phyloP scores from a whole-genome alignment of 2,888 invertebrate species.

The Quadroppia sp. region DNA sequence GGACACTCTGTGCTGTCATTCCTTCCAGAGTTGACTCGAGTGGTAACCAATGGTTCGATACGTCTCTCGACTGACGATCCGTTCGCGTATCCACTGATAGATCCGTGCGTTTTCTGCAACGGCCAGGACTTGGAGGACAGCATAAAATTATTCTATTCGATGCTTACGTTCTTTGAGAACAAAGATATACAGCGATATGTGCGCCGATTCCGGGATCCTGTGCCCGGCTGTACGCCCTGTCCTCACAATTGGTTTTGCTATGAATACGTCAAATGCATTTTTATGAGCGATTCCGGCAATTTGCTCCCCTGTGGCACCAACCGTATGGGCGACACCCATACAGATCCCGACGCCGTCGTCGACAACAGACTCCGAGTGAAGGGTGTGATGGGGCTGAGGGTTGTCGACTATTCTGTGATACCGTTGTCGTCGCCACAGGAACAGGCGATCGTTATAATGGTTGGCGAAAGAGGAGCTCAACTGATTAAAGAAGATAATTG shows the following conservation, averaged over 20 bases:
- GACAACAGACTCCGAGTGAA: no score
- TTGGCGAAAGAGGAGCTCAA: conserved; percentile 39
- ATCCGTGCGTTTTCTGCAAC: neutral
- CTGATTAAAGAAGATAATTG: conserved; percentile 23
- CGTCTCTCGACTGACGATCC: conserved; percentile 2
- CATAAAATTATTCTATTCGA: conserved; percentile 5
- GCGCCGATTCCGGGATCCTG: neutral
- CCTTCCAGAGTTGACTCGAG: neutral
- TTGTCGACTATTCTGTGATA: no score
- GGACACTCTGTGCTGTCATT: neutral
- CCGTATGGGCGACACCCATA: conserved; percentile 26
- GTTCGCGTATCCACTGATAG: conserved; percentile 5
- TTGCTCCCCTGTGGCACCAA: neutral
- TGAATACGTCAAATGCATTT: conserved; percentile 13
- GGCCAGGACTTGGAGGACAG: neutral
- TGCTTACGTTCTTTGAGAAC: neutral
- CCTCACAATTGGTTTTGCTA: neutral
- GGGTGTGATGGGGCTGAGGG: no score
- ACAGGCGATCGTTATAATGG: conserved; percentile 13
- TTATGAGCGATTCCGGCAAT: neutral
- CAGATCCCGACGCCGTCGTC: neutral
- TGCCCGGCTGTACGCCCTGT: conserved; percentile 10
- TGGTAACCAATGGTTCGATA: conserved; percentile 6
- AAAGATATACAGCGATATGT: neutral
- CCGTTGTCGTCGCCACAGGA: conserved; percentile 31